These are phyloP conservation scores for Sarotherodon lohbergeri DNA, from an alignment of 2,113 vertebrate genomes.

Conservation along the genomic window DNA sequence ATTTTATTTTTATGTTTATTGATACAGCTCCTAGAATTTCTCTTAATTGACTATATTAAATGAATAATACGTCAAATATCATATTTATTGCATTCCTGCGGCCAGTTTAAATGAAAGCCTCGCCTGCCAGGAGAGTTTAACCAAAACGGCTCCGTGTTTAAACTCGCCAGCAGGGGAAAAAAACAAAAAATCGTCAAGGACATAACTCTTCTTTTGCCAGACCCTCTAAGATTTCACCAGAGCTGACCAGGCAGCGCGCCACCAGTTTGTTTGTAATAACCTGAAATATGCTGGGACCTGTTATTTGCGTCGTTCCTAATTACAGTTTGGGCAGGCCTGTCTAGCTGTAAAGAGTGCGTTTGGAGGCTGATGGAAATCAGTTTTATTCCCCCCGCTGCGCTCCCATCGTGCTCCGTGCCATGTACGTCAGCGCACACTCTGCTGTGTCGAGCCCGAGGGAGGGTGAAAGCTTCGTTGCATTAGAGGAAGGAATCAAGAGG, in stretches of 20 bases:
- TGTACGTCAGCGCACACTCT: neutral
- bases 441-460: neutral
- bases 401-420: constrained; percentile 4
- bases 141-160: constrained; percentile 35
- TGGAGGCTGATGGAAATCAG: constrained; percentile 44
- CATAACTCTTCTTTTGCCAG: constrained; percentile 51
- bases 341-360: constrained; percentile 33
- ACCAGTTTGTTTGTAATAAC: constrained; percentile 60
- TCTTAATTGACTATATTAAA: constrained; percentile 49
- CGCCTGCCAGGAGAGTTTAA: constrained; percentile 52
- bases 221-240: constrained; percentile 48
- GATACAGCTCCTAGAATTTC: constrained; percentile 26
- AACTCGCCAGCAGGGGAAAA: constrained; percentile 16
- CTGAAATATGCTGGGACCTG: constrained; percentile 52
- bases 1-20: constrained; percentile 19
- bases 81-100: constrained; percentile 60
- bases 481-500: constrained; percentile 5
- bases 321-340: constrained; percentile 33
- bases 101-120: constrained; percentile 52
- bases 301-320: constrained; percentile 66
- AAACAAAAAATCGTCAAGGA: constrained; percentile 33
- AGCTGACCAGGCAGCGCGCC: constrained; percentile 5
- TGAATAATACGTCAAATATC: constrained; percentile 30
- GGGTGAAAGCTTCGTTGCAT: neutral
- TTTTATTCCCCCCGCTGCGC: constrained; percentile 17